Conservation (phyloP, 2,113 vertebrate species). For the Ictalurus furcatus region DNA sequence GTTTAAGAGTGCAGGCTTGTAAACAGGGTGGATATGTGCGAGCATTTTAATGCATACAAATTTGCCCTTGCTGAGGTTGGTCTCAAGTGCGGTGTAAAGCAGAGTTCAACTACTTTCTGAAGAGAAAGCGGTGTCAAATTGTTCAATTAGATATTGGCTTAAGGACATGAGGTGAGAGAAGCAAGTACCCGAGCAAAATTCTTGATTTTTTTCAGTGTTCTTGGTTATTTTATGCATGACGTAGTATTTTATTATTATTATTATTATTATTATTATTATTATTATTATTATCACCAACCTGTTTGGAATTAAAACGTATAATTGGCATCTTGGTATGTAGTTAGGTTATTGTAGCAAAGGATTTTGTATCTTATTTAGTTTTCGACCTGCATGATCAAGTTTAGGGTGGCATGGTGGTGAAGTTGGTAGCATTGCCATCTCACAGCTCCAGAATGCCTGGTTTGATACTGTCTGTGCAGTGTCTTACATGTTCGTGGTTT, state of each 20-base stretch:
- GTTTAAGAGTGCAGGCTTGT: slow-evolving; percentile 3
- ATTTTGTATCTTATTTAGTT: background rate
- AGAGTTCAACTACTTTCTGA: background rate
- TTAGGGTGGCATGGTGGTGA: background rate
- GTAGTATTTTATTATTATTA: background rate
- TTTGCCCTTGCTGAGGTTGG: background rate
- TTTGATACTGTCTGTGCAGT: background rate
- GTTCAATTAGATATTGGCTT: background rate
- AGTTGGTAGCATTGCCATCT: background rate
- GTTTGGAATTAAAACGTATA: too few relatives aligned
- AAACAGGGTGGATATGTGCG: background rate
- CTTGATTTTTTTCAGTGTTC: background rate
- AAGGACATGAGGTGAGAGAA: background rate
- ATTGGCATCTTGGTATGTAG: background rate
- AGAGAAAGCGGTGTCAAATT: background rate
- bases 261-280: background rate
- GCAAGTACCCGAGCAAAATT: background rate
- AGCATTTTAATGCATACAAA: slow-evolving; percentile 11
- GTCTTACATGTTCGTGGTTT: background rate
- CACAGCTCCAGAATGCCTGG: background rate
- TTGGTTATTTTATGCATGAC: background rate
- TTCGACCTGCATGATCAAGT: background rate
- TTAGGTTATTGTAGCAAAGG: background rate
- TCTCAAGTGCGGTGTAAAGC: background rate
- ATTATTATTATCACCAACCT: too few relatives aligned